Conservation (phyloP, 64 coral and sea anemone genomes). For the Pachyseris speciosa region DNA sequence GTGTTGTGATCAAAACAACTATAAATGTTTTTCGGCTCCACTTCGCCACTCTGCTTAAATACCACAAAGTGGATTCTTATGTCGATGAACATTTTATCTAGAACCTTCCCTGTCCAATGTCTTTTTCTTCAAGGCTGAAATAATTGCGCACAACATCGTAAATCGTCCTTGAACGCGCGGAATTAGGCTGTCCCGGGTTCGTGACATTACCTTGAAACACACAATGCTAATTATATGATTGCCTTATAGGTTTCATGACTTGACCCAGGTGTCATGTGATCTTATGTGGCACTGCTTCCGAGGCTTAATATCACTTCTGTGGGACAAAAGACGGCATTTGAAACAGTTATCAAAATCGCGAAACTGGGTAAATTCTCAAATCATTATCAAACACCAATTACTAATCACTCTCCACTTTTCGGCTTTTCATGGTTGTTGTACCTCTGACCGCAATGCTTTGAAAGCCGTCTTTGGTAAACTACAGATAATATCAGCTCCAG, state of each 20-base stretch:
- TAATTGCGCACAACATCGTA: not conserved
- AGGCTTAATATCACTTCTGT: conserved; percentile 4
- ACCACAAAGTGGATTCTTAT: not conserved
- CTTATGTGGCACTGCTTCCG: not conserved
- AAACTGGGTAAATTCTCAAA: not conserved
- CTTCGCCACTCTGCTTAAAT: not conserved
- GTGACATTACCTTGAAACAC: conserved; percentile 1
- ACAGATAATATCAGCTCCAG: conserved; percentile 10
- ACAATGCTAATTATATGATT: conserved; percentile 13
- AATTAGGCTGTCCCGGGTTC: not conserved
- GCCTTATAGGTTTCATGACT: not conserved
- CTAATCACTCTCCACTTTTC: not conserved
- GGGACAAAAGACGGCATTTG: not conserved
- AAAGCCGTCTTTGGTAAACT: not conserved
- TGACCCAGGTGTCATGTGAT: conserved; percentile 30
- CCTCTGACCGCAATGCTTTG: not conserved
- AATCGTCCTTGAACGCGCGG: not conserved
- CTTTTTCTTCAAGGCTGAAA: not conserved
- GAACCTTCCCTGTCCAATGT: not conserved
- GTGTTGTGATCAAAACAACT: conserved; percentile 60
- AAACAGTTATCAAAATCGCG: not conserved
- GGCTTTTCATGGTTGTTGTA: not conserved
- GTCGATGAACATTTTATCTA: not conserved
- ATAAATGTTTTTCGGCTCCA: not conserved
- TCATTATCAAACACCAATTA: not conserved